Percentiles rank a stretch among this genome's conserved stretches.
Conservation (phyloP, 2,888 invertebrate genomes). For the Acanthopleura granulata region DNA sequence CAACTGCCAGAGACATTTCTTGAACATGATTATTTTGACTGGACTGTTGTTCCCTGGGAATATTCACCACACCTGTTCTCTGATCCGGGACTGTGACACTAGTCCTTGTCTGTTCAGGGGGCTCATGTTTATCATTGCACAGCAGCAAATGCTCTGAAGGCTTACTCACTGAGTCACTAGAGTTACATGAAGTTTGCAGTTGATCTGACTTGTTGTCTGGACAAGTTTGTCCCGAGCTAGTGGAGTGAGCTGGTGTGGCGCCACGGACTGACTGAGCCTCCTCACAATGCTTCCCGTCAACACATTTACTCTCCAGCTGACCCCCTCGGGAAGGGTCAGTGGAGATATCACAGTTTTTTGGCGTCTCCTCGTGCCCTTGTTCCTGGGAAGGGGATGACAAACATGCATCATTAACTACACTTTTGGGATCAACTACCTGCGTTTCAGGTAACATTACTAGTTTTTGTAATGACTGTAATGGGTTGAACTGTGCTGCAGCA, state of each 20-base stretch:
- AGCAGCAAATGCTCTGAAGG: not conserved
- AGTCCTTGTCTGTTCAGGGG: not conserved
- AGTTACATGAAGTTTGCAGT: not conserved
- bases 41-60: not conserved
- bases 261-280: not conserved
- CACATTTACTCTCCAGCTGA: constrained; percentile 1
- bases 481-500: constrained; percentile 35
- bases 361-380: constrained; percentile 25
- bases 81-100: not conserved
- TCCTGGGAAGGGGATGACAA: constrained; percentile 39
- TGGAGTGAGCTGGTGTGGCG: not conserved
- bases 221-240: not conserved
- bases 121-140: not conserved
- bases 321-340: constrained; percentile 1
- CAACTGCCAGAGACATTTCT: not conserved
- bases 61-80: no score
- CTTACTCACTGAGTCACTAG: not conserved
- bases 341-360: constrained; percentile 47
- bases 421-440: constrained; percentile 64
- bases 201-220: not conserved
- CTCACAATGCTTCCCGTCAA: not conserved
- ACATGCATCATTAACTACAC: constrained; percentile 64
- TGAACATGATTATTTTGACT: not conserved
- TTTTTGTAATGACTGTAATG: constrained; percentile 63
- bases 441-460: constrained; percentile 60